A percentile compares a stretch with the other conserved stretches of the same genome.
phyloP scores from a whole-genome alignment of 2,888 invertebrate species.

The Glyphotaelius pellucidus region DNA sequence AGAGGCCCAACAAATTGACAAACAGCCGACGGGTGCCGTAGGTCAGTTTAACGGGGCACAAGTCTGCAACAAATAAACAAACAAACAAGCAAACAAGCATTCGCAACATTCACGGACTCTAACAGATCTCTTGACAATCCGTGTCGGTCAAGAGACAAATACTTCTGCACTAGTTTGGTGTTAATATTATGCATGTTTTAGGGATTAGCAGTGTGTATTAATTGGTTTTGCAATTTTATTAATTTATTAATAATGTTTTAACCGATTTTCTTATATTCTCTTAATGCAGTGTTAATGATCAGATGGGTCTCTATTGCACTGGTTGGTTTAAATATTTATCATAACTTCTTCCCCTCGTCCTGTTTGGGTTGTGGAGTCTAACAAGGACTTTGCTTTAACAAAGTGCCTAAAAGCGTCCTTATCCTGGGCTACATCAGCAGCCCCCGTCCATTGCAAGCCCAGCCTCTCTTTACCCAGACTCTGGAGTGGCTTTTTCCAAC shows the following conservation, averaged over 20 bases:
- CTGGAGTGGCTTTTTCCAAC: no score
- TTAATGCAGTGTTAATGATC: background rate
- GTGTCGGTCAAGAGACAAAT: background rate
- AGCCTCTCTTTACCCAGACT: no score
- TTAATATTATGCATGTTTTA: background rate
- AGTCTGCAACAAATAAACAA: constrained; percentile 15
- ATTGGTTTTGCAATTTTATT: background rate
- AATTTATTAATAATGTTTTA: background rate
- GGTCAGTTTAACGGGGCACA: constrained; percentile 76
- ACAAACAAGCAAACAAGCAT: constrained; percentile 47
- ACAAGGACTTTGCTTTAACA: no score
- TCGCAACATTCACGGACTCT: constrained; percentile 56
- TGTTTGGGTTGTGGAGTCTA: no score
- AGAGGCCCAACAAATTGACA: constrained; percentile 73
- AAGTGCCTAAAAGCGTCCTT: no score
- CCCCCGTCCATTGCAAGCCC: no score
- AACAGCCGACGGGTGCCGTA: constrained; percentile 73
- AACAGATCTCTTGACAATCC: background rate
- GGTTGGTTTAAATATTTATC: no score
- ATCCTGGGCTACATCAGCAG: no score
- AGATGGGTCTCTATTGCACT: background rate
- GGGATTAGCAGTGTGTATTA: background rate
- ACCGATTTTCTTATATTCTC: background rate
- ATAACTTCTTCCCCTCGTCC: no score
- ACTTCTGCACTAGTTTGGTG: background rate